phyloP scores from a whole-genome alignment of 2,797 vertebrate genomes.

The Apogon hyalosoma region DNA sequence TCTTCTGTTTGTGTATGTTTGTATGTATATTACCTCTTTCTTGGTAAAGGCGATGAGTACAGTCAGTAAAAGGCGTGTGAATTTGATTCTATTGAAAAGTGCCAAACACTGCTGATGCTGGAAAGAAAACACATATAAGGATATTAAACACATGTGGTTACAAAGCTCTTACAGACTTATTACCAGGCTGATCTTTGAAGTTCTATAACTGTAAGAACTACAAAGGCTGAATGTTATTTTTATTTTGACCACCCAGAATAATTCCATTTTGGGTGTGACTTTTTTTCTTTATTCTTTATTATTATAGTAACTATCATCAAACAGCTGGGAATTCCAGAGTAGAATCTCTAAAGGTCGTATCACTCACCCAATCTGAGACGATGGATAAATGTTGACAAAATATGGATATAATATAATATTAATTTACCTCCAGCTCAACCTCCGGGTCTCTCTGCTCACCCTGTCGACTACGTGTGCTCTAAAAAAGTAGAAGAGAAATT shows the following conservation, averaged over 20 bases:
- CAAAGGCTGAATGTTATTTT: slow-evolving; percentile 14
- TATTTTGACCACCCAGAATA: slow-evolving; percentile 26
- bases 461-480: slow-evolving; percentile 98
- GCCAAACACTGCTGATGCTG: slow-evolving; percentile 98
- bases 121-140: slow-evolving; percentile 32
- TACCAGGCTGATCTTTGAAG: slow-evolving; percentile 16
- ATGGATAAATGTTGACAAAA: neutral
- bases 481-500: slow-evolving; percentile 14
- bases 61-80: slow-evolving; percentile 93
- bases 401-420: no score
- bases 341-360: slow-evolving; percentile 34
- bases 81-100: slow-evolving; percentile 97
- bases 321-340: slow-evolving; percentile 41
- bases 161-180: slow-evolving; percentile 20
- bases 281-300: neutral
- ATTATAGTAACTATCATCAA: slow-evolving; percentile 18
- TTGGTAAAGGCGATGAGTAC: slow-evolving; percentile 98
- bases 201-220: slow-evolving; percentile 4
- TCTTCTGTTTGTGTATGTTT: neutral
- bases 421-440: slow-evolving; percentile 93
- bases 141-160: slow-evolving; percentile 25
- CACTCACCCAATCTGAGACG: slow-evolving; percentile 41
- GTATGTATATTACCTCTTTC: slow-evolving; percentile 90
- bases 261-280: slow-evolving; percentile 16
- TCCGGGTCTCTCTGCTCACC: slow-evolving; percentile 97